phyloP scores from a whole-genome alignment of 2,113 vertebrate genomes.

The Okapia johnstoni region DNA sequence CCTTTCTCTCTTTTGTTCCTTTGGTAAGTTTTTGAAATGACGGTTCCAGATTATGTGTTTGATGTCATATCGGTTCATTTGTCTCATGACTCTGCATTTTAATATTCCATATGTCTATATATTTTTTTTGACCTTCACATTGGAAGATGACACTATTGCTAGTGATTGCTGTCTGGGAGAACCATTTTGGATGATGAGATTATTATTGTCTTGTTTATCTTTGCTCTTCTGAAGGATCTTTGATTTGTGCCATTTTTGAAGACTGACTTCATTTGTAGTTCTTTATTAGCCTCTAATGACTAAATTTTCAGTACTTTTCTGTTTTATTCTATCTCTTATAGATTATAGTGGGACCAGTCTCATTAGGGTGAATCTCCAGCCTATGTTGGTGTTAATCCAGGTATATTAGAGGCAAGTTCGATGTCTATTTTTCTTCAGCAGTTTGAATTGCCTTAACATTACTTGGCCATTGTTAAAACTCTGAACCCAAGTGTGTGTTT shows the following conservation, averaged over 20 bases:
- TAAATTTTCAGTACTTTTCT: constrained; percentile 40
- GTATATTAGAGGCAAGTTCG: constrained; percentile 49
- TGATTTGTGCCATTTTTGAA: constrained; percentile 44
- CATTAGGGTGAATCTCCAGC: constrained; percentile 28
- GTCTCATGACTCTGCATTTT: constrained; percentile 41
- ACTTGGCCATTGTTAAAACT: background rate
- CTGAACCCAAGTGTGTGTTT: background rate
- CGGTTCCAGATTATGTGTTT: constrained; percentile 26
- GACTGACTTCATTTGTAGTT: background rate
- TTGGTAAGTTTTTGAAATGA: constrained; percentile 37
- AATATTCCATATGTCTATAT: background rate
- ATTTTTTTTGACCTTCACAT: constrained; percentile 29
- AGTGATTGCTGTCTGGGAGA: background rate
- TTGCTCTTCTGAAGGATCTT: background rate
- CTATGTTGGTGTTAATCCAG: constrained; percentile 51
- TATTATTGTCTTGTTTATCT: background rate
- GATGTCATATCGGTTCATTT: constrained; percentile 16
- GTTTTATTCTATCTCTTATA: constrained; percentile 46
- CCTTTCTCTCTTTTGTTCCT: background rate
- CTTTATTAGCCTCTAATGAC: background rate
- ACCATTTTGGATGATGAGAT: background rate
- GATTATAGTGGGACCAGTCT: constrained; percentile 45
- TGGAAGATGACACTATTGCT: background rate
- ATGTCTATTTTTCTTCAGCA: constrained; percentile 10
- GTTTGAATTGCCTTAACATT: constrained; percentile 31